These are phyloP conservation scores for Galleria mellonella DNA, from an alignment of 1,140 invertebrate genomes.

Conservation along the genomic window DNA sequence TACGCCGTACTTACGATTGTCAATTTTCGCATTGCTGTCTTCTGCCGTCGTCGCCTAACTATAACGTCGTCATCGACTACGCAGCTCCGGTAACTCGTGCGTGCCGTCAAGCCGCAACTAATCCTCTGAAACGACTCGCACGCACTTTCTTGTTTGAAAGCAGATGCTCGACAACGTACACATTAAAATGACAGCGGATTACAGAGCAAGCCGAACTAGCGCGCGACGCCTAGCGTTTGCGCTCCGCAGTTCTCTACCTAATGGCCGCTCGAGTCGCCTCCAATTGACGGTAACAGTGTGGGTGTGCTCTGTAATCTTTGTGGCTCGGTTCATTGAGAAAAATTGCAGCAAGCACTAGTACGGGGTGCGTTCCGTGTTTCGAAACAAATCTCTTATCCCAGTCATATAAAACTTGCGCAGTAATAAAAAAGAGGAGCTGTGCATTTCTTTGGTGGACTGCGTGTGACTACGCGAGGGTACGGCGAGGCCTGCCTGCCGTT, in stretches of 20 bases:
- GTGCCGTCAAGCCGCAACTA: constrained; percentile 21
- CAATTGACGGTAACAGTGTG: background rate
- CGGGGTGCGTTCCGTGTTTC: constrained; percentile 2
- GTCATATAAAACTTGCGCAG: no score
- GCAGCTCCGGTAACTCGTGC: constrained; percentile 19
- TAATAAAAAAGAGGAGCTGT: no score
- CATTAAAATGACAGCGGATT: constrained; percentile 3
- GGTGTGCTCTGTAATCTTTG: background rate
- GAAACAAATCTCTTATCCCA: no score
- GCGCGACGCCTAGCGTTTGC: background rate
- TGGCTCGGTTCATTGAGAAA: background rate
- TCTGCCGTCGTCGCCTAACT: constrained; percentile 30
- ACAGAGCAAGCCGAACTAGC: constrained; percentile 4
- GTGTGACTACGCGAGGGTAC: no score
- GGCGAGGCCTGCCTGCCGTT: no score
- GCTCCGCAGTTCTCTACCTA: background rate
- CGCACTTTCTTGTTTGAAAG: constrained; percentile 19
- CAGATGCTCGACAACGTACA: constrained; percentile 9
- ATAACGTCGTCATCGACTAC: constrained; percentile 21
- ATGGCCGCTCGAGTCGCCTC: background rate
- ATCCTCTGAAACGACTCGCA: constrained; percentile 35
- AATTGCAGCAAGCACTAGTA: background rate
- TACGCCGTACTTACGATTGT: constrained; percentile 38
- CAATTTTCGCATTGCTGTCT: constrained; percentile 20
- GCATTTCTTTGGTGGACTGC: no score